Evolutionary conservation across 2,113 vertebrate species (phyloP), one percentile per base, ranked within the genome.

Genomic region (Dolichotis patagonum): DNA sequence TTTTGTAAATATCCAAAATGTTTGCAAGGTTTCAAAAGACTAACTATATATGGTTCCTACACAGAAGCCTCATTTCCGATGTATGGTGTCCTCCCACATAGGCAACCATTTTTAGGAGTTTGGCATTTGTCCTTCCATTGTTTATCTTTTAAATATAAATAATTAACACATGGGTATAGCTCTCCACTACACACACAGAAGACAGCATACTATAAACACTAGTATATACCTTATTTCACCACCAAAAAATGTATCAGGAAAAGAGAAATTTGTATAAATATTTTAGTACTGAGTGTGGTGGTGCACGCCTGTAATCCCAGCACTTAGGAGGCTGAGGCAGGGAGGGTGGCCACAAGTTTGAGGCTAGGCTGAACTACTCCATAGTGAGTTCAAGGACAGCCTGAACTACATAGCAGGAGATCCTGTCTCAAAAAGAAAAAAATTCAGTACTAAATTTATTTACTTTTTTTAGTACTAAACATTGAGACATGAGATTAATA

Each of bases 1-100:
- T 82, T 75, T 80, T 75, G 67, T 67, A 89, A 94, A 65, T 52
- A 89, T n/a, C 41, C 58, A 89, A 96, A 92, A 92, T 60, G 67
- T 82, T 81, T 89, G 52, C 9, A 81, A 73, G 1, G 4, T 63
- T 94, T 69, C 35, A 87, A 90, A 7, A 90, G 38, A n/a, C n/a
- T 90, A 84, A 71, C 91, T 85, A 67, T 73, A 69, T 63, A 75
- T 90, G 14, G 10, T 90, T 60, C 4, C 46, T 77, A 82, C 65
- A 97, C 17, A 69, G n/a, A 90, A 62, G 17, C 82, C 58, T 96
- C 49, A 86, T 90, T 94, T 49, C 38, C 35, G 19, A 35, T 46
- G 32, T 69, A 54, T 16, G 24, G 5, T 2, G 26, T 46, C 78
- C 11, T 35, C 32, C 63, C 7, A 90, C 14, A 86, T 4, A 82